A percentile compares a stretch with the other conserved stretches of the same genome.
Evolutionary conservation across 2,113 vertebrate species (phyloP).

Genomic region (Aspidoscelis tigris): DNA sequence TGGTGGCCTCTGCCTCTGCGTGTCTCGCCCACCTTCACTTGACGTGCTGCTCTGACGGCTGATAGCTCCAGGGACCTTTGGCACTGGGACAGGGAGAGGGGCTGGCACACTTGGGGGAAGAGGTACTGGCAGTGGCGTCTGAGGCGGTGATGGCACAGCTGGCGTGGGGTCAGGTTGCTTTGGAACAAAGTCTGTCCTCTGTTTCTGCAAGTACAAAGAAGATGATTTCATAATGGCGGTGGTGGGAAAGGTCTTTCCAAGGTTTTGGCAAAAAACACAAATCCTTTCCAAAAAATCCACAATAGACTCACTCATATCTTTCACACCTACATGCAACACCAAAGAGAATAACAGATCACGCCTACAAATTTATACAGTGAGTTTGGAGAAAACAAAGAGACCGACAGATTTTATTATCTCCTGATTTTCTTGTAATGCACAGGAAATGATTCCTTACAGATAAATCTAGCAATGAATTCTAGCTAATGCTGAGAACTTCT

Average conservation of each 20-base stretch:
- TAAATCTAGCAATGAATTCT: not conserved
- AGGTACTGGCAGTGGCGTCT: slow-evolving; percentile 69
- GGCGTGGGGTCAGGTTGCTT: slow-evolving; percentile 65
- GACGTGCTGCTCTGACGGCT: slow-evolving; percentile 84
- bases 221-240: rapidly evolving
- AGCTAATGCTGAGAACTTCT: not conserved
- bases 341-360: rapidly evolving
- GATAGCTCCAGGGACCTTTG: slow-evolving; percentile 62
- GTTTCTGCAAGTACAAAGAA: slow-evolving; percentile 80
- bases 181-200: slow-evolving; percentile 78
- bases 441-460: not conserved
- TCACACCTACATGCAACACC: not conserved
- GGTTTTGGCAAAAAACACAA: not conserved
- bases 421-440: not conserved
- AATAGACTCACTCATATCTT: not conserved
- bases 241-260: rapidly evolving
- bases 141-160: slow-evolving; percentile 74
- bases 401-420: not conserved
- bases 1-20: slow-evolving; percentile 72
- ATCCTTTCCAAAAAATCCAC: slow-evolving; percentile 2
- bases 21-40: slow-evolving; percentile 82
- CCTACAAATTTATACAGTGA: not conserved
- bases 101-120: slow-evolving; percentile 68
- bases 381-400: not conserved
- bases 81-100: slow-evolving; percentile 67